Percentiles rank a stretch among this genome's conserved stretches.
Conservation (phyloP, 2,113 vertebrate genomes). For the Saccopteryx leptura region DNA sequence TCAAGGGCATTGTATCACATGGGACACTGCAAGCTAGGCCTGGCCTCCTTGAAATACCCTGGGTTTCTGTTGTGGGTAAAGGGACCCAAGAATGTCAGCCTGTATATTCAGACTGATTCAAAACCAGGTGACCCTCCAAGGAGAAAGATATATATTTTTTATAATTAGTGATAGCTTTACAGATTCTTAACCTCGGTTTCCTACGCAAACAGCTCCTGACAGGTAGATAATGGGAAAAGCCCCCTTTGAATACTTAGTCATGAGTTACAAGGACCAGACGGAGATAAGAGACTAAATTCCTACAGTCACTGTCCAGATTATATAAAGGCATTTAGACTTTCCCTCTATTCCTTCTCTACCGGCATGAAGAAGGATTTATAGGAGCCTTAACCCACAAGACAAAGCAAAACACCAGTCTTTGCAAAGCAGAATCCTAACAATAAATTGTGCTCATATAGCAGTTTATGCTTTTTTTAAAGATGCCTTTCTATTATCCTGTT, state of each 20-base stretch:
- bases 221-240: constrained; percentile 20
- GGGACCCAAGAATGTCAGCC: neutral
- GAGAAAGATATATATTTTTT: neutral
- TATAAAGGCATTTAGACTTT: neutral
- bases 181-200: constrained; percentile 25
- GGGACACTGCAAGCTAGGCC: neutral
- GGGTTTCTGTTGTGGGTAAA: neutral
- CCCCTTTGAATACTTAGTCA: constrained; percentile 5
- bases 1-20: neutral
- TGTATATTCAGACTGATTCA: constrained; percentile 9
- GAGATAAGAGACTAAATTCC: constrained; percentile 28
- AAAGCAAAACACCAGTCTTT: neutral
- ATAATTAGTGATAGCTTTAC: neutral
- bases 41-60: neutral
- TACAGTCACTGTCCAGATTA: neutral
- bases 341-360: neutral
- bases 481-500: neutral
- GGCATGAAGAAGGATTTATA: constrained; percentile 37
- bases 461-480: neutral
- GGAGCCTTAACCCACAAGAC: neutral
- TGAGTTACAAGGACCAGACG: neutral
- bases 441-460: neutral
- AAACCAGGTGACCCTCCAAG: constrained; percentile 23
- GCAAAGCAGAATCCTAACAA: constrained; percentile 10
- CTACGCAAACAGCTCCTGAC: constrained; percentile 12